Percentiles rank a stretch among this genome's conserved stretches.
Evolutionary conservation across 2,797 vertebrate genomes (phyloP).

Genomic region (Phalloptychus januarius): DNA sequence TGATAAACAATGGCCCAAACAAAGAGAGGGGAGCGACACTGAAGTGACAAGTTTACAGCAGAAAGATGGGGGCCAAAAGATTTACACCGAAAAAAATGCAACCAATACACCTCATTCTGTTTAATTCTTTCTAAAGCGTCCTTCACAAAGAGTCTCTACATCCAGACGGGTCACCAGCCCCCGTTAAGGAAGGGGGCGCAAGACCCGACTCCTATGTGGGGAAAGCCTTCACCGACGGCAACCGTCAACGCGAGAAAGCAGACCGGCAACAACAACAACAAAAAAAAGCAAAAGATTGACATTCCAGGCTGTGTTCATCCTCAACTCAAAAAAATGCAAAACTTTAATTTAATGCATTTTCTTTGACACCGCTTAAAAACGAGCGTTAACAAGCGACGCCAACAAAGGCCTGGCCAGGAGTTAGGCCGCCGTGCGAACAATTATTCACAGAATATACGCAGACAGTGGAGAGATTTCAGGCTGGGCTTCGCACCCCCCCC

Average conservation of each 20-base stretch:
- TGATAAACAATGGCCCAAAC: conserved; percentile 40
- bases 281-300: neutral
- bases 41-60: conserved; percentile 64
- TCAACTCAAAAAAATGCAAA: conserved; percentile 21
- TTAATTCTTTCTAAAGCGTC: conserved; percentile 2
- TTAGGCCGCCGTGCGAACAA: neutral
- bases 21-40: conserved; percentile 39
- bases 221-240: conserved; percentile 20
- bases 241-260: conserved; percentile 40
- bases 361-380: neutral
- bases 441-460: conserved; percentile 7
- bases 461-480: neutral
- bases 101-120: conserved; percentile 26
- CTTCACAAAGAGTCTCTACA: conserved; percentile 32
- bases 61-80: conserved; percentile 20
- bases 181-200: conserved; percentile 4
- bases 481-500: neutral
- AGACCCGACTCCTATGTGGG: conserved; percentile 6
- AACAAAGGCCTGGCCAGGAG: neutral
- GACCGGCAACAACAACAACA: neutral
- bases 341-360: neutral
- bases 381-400: neutral
- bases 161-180: conserved; percentile 12
- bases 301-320: neutral
- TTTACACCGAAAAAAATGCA: neutral